Evolutionary conservation across 2,113 vertebrate genomes (phyloP).

Genomic region (Ramphastos sulfuratus): DNA sequence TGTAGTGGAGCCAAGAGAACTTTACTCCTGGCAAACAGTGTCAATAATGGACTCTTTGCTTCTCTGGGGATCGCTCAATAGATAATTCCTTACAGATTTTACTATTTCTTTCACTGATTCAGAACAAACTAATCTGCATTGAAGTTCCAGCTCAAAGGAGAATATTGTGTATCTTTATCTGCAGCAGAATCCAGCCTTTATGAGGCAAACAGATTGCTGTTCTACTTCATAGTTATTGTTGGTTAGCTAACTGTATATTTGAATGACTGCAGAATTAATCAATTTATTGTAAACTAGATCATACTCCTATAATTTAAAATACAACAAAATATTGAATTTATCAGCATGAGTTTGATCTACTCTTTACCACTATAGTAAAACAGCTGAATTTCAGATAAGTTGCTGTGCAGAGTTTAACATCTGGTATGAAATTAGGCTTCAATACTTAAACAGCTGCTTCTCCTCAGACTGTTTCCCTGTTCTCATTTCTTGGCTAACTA

Average conservation of each 20-base stretch:
- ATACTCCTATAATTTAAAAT: background rate
- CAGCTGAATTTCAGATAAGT: background rate
- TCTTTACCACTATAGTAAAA: background rate
- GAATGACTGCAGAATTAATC: background rate
- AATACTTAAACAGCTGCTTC: background rate
- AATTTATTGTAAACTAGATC: background rate
- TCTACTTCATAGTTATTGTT: background rate
- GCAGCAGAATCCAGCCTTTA: background rate
- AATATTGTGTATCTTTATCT: background rate
- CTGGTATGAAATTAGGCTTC: background rate
- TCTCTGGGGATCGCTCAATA: background rate
- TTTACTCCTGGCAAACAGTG: background rate
- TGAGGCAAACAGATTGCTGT: background rate
- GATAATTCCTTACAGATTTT: background rate
- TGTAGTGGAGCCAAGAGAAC: background rate
- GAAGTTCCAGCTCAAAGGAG: background rate
- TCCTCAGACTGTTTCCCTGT: background rate
- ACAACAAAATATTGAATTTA: background rate
- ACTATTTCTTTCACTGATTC: background rate
- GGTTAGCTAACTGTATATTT: background rate
- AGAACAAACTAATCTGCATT: background rate
- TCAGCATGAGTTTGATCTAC: background rate
- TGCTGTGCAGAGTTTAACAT: background rate
- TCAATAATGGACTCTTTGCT: background rate
- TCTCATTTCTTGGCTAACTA: background rate